A percentile compares a stretch with the other conserved stretches of the same genome.
phyloP scores from a whole-genome alignment of 2,113 vertebrate genomes.

The Trichomycterus rosablanca region DNA sequence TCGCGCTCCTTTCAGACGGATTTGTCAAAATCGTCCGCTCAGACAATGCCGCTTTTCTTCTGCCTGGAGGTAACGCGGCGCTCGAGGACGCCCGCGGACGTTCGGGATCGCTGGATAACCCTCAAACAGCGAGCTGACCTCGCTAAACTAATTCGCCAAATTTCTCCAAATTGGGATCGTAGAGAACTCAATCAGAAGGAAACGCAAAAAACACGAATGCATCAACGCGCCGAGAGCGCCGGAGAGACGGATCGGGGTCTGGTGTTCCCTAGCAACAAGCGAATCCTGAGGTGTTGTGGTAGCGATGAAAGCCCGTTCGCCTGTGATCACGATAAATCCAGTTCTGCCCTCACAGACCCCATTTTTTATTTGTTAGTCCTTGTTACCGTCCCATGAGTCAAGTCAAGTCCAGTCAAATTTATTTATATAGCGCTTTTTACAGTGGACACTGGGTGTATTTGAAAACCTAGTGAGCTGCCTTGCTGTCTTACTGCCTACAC shows the following conservation, averaged over 20 bases:
- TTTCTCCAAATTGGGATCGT: slow-evolving; percentile 8
- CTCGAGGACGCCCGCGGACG: neutral
- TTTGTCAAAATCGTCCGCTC: neutral
- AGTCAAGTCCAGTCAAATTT: too few species aligned
- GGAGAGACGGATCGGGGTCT: slow-evolving; percentile 25
- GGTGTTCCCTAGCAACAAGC: slow-evolving; percentile 50
- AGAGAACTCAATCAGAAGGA: neutral
- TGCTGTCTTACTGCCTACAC: too few species aligned
- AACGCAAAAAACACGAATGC: slow-evolving; percentile 3
- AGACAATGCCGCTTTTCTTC: neutral
- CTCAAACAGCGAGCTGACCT: neutral
- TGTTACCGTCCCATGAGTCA: too few species aligned
- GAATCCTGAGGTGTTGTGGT: slow-evolving; percentile 32
- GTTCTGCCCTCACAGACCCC: too few species aligned
- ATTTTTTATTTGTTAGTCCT: too few species aligned
- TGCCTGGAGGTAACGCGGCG: neutral
- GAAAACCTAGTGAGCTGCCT: too few species aligned
- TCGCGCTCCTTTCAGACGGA: neutral
- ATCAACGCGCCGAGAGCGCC: slow-evolving; percentile 13
- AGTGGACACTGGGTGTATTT: too few species aligned
- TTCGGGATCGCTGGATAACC: neutral
- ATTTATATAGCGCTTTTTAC: too few species aligned
- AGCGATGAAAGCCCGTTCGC: slow-evolving; percentile 8
- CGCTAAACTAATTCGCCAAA: neutral
- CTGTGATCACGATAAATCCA: slow-evolving; percentile 20